These are phyloP conservation scores for Rhadina sibilatrix DNA, from an alignment of 2,113 vertebrate genomes.

Conservation along the genomic window DNA sequence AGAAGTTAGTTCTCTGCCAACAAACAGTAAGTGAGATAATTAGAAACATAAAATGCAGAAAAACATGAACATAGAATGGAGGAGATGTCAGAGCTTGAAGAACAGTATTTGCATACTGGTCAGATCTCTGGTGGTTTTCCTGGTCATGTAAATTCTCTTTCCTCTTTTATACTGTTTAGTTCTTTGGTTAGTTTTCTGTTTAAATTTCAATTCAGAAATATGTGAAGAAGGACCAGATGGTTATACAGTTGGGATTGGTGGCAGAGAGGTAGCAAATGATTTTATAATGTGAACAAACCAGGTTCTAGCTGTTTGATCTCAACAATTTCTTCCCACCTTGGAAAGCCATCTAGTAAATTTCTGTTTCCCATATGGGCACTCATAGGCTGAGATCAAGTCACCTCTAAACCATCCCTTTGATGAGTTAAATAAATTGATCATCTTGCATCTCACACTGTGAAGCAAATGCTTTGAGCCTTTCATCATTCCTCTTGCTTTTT, in stretches of 20 bases:
- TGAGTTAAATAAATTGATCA: slow-evolving; percentile 15
- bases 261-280: not conserved
- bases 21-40: not conserved
- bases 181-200: not conserved
- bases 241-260: not conserved
- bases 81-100: not conserved
- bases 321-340: not conserved
- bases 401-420: slow-evolving; percentile 19
- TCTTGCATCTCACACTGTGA: slow-evolving; percentile 7
- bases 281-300: not conserved
- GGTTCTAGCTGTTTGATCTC: not conserved
- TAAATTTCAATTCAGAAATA: not conserved
- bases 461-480: not conserved
- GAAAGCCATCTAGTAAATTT: not conserved
- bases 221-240: not conserved
- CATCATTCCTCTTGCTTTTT: not conserved
- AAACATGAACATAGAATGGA: not conserved
- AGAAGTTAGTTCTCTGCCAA: not conserved
- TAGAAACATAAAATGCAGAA: not conserved
- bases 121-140: not conserved
- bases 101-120: not conserved
- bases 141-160: not conserved
- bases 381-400: not conserved
- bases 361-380: not conserved
- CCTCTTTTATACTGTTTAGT: not conserved